Evolutionary conservation across 2,888 invertebrate species (phyloP), one percentile per base, ranked within the genome.

Genomic region (Magallana nippona): DNA sequence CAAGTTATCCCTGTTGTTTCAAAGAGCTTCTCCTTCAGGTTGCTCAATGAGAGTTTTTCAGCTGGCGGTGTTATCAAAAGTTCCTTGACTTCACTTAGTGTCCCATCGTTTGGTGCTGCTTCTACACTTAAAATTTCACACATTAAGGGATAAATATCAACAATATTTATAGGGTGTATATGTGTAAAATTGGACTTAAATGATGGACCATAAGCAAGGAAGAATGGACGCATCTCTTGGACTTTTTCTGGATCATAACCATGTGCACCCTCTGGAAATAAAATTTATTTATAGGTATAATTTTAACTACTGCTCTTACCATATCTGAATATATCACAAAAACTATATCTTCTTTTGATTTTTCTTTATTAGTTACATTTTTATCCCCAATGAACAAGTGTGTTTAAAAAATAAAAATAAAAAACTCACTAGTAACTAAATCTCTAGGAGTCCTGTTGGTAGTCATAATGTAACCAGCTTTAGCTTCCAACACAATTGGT

Each of bases 171-270:
- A 1, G 88, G 85, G 1, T 87, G 84, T 1, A 85, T 79, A 27
- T 32, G 32, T 8, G 79, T 55, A 82, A 86, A 88, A 3, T 89
- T 89, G 82, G 89, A 87, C 86, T 91, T 92, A 86, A 93, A 93
- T 1, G 91, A 92, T 79, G 93, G 93, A 13, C 96, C 96, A 84
- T 95, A 94, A 0, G 96, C 96, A 91, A 96, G 95, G 92, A 97
- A 96, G 89, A 96, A 95, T 11, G 96, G 96, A 87, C 95, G 95
- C 96, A 97, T 96, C 60, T 94, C 93, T 60, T 91, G 83, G 1
- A 94, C 93, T 57, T 83, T 82, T 44, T 92, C 93, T 88, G 96
- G 92, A 84, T 92, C 88, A 86, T 92, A 94, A 10, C 94, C 94
- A 90, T 94, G 94, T 32, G 86, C 84, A 55, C 94, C 94, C 80